Evolutionary conservation across 2,113 vertebrate species (phyloP).

Genomic region (Tupaia chinensis): DNA sequence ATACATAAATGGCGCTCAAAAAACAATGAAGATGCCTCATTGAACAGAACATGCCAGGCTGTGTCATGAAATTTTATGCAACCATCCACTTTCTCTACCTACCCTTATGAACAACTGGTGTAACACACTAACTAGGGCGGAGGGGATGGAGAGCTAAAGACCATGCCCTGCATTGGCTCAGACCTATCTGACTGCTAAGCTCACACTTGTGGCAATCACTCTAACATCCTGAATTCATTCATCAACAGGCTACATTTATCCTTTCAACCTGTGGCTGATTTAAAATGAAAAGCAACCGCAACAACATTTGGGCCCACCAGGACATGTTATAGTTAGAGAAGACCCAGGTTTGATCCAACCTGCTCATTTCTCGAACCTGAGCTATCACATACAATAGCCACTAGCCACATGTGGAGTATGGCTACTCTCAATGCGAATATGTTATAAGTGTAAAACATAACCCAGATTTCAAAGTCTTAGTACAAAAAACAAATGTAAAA

Average conservation of each 20-base stretch:
- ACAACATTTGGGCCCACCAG: background rate
- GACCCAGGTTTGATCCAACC: background rate
- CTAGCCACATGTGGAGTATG: background rate
- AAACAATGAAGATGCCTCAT: background rate
- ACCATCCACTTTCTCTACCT: background rate
- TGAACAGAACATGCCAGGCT: background rate
- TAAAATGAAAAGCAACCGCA: background rate
- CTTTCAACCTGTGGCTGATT: background rate
- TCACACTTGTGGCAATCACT: background rate
- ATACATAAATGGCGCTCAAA: background rate
- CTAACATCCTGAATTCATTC: background rate
- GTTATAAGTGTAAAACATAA: background rate
- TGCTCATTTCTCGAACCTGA: background rate
- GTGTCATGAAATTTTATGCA: background rate
- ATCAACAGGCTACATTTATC: background rate
- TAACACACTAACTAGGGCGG: background rate
- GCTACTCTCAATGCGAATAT: background rate
- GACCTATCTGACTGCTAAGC: background rate
- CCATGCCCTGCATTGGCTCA: background rate
- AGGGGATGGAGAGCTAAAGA: background rate
- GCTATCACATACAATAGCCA: background rate
- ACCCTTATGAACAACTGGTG: background rate
- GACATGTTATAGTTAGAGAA: background rate
- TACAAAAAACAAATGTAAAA: constrained; percentile 44
- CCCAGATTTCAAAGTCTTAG: background rate